These are phyloP conservation scores for Mactra quadrangularis DNA, from an alignment of 1,140 invertebrate genomes.

Conservation along the genomic window DNA sequence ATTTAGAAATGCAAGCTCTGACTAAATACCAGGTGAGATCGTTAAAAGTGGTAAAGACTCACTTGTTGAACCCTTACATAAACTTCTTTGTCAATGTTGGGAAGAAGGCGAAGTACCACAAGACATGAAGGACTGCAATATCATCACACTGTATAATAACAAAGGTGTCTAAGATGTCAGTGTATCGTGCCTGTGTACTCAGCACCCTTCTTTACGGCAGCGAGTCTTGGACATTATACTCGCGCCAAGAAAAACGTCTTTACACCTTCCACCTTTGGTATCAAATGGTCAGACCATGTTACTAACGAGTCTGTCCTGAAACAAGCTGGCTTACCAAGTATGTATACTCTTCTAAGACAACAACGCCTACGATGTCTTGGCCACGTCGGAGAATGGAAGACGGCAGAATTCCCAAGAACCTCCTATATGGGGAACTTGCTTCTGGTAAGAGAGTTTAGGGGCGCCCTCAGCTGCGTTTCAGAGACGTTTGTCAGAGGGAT, in stretches of 20 bases:
- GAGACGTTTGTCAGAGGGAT: constrained; percentile 14
- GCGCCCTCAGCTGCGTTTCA: not conserved
- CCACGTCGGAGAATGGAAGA: constrained; percentile 18
- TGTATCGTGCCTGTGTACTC: constrained; percentile 35
- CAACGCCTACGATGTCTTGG: constrained; percentile 28
- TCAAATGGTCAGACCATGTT: constrained; percentile 47
- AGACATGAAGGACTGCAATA: constrained; percentile 59
- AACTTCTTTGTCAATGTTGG: constrained; percentile 28
- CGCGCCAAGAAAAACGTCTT: constrained; percentile 38
- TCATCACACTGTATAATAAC: constrained; percentile 67
- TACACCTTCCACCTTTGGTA: constrained; percentile 51
- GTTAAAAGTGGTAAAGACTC: constrained; percentile 1
- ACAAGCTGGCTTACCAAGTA: constrained; percentile 5
- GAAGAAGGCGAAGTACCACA: too few relatives aligned
- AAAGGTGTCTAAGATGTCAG: constrained; percentile 60
- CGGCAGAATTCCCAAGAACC: constrained; percentile 10
- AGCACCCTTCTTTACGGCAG: constrained; percentile 47
- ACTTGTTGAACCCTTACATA: not conserved
- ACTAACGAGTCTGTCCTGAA: constrained; percentile 31
- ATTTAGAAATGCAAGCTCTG: not conserved
- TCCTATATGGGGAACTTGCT: constrained; percentile 9
- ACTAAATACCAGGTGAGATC: not conserved
- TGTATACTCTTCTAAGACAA: constrained; percentile 11
- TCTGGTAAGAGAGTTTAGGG: not conserved
- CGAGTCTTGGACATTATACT: constrained; percentile 55